Base-by-base conservation (phyloP, 2,797 vertebrate species). In the Galagoides demidoff region DNA sequence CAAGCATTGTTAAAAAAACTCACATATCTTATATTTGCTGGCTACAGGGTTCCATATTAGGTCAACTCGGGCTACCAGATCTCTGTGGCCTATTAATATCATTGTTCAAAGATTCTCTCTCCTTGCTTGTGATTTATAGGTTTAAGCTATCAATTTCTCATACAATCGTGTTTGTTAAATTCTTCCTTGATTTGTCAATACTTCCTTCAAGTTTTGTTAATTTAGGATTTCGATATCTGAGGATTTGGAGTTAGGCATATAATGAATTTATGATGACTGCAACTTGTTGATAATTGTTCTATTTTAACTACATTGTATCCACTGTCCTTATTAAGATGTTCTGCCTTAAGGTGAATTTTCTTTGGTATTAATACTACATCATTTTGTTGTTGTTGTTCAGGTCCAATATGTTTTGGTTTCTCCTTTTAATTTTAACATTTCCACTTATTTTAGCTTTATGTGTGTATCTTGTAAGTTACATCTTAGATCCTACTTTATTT, bases 401-500 rank as follows among this genome's bases (percentile, higher is more conserved):
- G 31, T 34, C 82, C 34, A 66, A 90, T 71, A 19, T 61, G 23
- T 90, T 37, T n/a, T 52, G 49, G 22, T 90, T 68, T 10, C 23
- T 84, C 22, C n/a, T 91, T 84, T 76, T 45, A 43, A 34, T 70
- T 68, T 86, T 52, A 37, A 49, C 14, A 34, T 83, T 93, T 85
- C 22, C 76, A 5, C 78, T 10, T 90, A 79, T 76, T 92, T 94
- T 79, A 63, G 22, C 11, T 49, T 57, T 89, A 59, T 3, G 23
- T 85, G 2, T 27, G 3, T 68, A 76, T 49, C 3, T 95, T 71
- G 1, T 66, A 78, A 79, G 27, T 52, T 79, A 25, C 23, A 74
- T 57, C 73, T 84, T 87, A 52, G 34, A 87, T 34, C 6, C 29
- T 86, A 4, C 68, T 89, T 93, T 82, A 59, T 82, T 95, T 89